phyloP scores from a whole-genome alignment of 2,797 vertebrate species.

The Pachyuromys duprasi region DNA sequence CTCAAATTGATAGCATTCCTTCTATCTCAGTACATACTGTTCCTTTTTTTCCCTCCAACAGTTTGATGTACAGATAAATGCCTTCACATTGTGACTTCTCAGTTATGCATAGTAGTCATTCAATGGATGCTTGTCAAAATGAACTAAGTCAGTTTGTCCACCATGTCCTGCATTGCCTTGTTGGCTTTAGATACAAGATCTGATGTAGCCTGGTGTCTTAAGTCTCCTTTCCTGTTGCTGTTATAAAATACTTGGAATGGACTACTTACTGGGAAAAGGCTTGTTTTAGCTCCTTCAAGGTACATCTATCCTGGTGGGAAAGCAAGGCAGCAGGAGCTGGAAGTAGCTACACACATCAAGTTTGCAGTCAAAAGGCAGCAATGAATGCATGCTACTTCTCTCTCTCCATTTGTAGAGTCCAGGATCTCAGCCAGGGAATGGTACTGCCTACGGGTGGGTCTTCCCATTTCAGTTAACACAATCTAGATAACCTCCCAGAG shows the following conservation, averaged over 20 bases:
- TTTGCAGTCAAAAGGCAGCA: not conserved
- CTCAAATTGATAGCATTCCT: not conserved
- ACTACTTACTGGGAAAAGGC: not conserved
- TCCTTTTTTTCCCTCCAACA: not conserved
- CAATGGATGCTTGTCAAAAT: slow-evolving; percentile 20
- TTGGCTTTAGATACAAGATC: not conserved
- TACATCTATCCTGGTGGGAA: not conserved
- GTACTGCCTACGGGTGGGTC: no score
- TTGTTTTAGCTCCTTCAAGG: not conserved
- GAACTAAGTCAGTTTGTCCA: not conserved
- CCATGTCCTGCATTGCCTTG: not conserved
- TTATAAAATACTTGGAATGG: not conserved
- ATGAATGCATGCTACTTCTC: not conserved
- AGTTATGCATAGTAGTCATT: not conserved
- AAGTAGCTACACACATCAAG: not conserved
- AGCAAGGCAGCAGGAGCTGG: not conserved
- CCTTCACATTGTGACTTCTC: not conserved
- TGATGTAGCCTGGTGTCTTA: not conserved
- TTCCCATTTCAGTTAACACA: not conserved
- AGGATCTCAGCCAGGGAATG: not conserved
- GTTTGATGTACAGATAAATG: not conserved
- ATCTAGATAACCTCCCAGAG: not conserved
- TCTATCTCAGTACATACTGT: not conserved
- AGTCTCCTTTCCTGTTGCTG: not conserved
- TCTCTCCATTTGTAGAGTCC: not conserved